Evolutionary conservation across 2,113 vertebrate species (phyloP).

Genomic region (Erpornis zantholeuca): DNA sequence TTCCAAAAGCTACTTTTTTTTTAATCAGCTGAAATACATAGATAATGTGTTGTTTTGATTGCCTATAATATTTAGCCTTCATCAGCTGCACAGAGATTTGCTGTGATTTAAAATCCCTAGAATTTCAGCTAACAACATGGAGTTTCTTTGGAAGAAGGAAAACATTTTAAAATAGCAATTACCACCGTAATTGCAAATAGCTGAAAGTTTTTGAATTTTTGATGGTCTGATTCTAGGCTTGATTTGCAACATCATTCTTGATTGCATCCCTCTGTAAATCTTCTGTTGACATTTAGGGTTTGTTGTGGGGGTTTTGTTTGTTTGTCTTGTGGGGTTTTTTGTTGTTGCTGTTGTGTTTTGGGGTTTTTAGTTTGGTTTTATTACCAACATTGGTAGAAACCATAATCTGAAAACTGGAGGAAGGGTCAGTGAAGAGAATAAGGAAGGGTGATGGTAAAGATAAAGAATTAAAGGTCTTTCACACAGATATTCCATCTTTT

Average conservation of each 20-base stretch:
- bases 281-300: slow-evolving; percentile 40
- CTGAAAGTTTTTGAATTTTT: slow-evolving; percentile 72
- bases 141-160: slow-evolving; percentile 70
- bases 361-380: neutral
- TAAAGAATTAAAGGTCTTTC: neutral
- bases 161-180: slow-evolving; percentile 81
- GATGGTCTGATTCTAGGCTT: slow-evolving; percentile 71
- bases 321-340: neutral
- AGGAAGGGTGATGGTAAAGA: neutral
- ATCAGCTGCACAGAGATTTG: slow-evolving; percentile 66
- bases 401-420: neutral
- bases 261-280: slow-evolving; percentile 67
- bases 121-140: slow-evolving; percentile 69
- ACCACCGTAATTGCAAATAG: slow-evolving; percentile 71
- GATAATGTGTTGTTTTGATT: slow-evolving; percentile 76
- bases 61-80: slow-evolving; percentile 72
- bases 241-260: slow-evolving; percentile 74
- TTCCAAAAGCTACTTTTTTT: slow-evolving; percentile 56
- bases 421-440: neutral
- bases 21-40: slow-evolving; percentile 75
- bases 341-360: neutral
- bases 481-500: neutral
- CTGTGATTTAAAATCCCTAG: slow-evolving; percentile 72
- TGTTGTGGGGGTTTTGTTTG: neutral
- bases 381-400: neutral